Evolutionary conservation across 2,797 vertebrate genomes (phyloP).

Genomic region (Vireo griseus): DNA sequence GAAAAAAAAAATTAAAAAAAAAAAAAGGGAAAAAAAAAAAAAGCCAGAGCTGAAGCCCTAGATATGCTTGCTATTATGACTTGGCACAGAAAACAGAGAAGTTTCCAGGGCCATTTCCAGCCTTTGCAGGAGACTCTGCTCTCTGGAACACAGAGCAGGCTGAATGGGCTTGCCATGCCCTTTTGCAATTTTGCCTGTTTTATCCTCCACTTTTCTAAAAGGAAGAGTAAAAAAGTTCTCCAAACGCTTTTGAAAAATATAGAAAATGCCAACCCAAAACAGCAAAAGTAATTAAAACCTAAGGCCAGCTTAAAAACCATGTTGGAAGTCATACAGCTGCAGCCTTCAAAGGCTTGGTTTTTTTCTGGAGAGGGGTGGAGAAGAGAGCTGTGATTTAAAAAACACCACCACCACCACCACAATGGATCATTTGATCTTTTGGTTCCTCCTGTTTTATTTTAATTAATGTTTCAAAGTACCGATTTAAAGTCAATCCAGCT

Average conservation of each 20-base stretch:
- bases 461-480: constrained; percentile 62
- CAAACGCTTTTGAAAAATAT: not conserved
- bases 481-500: constrained; percentile 57
- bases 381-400: constrained; percentile 41
- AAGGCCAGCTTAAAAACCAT: not conserved
- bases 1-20: not conserved
- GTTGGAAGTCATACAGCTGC: constrained; percentile 43
- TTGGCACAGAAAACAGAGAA: constrained; percentile 4
- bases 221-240: not conserved
- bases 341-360: constrained; percentile 22
- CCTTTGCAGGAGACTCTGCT: not conserved
- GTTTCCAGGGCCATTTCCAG: constrained; percentile 19
- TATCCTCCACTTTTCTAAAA: not conserved
- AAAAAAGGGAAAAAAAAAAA: no score
- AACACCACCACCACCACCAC: not conserved
- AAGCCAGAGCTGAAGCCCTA: not conserved
- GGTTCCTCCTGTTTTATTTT: constrained; percentile 61
- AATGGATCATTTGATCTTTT: constrained; percentile 62
- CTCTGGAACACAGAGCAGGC: not conserved
- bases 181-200: not conserved
- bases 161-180: not conserved
- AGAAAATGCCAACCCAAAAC: constrained; percentile 30
- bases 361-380: constrained; percentile 11
- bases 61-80: not conserved
- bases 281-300: constrained; percentile 48